Conservation (phyloP, 2,113 vertebrate genomes). For the Marcusenius ussheri region DNA sequence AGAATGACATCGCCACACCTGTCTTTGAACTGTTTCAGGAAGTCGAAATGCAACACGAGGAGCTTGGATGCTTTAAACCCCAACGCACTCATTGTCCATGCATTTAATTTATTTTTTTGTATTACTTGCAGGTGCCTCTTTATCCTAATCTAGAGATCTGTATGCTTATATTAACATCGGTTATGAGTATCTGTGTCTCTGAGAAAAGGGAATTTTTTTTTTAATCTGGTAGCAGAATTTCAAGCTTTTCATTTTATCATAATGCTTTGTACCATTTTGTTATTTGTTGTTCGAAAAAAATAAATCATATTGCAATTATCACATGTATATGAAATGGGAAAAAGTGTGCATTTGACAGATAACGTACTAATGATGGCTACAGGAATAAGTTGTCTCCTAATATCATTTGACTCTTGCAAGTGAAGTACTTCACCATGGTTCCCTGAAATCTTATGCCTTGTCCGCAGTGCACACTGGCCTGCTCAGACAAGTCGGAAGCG, state of each 20-base stretch:
- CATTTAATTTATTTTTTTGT: background rate
- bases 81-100: background rate
- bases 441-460: background rate
- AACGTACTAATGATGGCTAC: background rate
- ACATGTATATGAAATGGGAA: background rate
- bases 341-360: background rate
- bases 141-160: background rate
- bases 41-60: background rate
- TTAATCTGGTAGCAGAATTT: background rate
- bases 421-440: background rate
- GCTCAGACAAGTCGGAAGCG: background rate
- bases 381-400: background rate
- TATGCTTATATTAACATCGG: background rate
- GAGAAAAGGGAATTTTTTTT: background rate
- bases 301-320: background rate
- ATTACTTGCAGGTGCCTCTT: background rate
- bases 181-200: background rate
- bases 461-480: background rate
- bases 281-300: background rate
- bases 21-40: slow-evolving; percentile 7
- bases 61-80: background rate
- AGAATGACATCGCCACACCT: slow-evolving; percentile 59
- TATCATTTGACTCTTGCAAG: background rate
- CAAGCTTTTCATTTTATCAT: background rate
- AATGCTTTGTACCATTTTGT: background rate